phyloP scores from a whole-genome alignment of 2,797 vertebrate species.

The Syncerus caffer region DNA sequence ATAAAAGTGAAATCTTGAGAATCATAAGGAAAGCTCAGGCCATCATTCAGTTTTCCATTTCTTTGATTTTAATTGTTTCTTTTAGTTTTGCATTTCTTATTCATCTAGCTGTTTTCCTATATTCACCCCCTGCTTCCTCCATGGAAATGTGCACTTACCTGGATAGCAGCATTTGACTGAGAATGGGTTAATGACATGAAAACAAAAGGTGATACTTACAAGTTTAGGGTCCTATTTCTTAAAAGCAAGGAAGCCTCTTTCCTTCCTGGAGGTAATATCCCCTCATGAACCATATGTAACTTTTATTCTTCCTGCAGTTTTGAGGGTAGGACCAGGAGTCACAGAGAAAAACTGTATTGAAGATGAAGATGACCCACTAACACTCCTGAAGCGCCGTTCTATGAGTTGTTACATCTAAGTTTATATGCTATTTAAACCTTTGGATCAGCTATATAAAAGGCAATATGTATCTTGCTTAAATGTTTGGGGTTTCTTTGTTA shows the following conservation, averaged over 20 bases:
- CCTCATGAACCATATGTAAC: background rate
- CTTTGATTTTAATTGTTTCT: background rate
- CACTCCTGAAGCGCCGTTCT: background rate
- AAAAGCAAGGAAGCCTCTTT: background rate
- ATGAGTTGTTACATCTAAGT: background rate
- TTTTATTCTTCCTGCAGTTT: background rate
- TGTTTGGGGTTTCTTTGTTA: background rate
- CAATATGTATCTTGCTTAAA: background rate
- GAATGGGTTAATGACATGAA: background rate
- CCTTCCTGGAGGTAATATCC: background rate
- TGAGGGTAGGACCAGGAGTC: background rate
- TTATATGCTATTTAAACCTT: background rate
- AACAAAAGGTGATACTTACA: background rate
- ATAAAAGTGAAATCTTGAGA: background rate
- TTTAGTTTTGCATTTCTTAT: background rate
- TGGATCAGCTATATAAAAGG: background rate
- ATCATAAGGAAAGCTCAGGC: background rate
- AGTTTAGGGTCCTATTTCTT: background rate
- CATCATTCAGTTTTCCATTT: background rate
- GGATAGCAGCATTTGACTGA: background rate
- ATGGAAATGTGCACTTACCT: rapidly evolving
- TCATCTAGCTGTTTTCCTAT: background rate
- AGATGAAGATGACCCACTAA: background rate
- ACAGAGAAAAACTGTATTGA: background rate
- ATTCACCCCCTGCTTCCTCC: background rate